These are phyloP conservation scores for Fundulus diaphanus DNA, from an alignment of 2,797 vertebrate genomes.

Conservation along the genomic window DNA sequence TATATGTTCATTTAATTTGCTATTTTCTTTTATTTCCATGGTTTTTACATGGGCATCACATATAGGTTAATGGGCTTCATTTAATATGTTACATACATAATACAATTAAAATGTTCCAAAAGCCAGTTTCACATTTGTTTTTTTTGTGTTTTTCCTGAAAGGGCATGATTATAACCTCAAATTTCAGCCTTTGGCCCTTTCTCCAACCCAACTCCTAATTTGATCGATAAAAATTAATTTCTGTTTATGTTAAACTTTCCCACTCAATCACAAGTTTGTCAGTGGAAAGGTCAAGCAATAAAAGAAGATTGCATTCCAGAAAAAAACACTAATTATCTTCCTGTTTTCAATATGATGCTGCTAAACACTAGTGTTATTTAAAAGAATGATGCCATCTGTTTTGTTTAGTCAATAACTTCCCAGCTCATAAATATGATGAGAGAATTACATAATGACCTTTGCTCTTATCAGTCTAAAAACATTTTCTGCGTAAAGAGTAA, in stretches of 20 bases:
- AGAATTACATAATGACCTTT: slow-evolving; percentile 84
- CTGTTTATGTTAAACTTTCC: slow-evolving; percentile 66
- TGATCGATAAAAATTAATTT: slow-evolving; percentile 80
- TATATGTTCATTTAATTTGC: too few species aligned
- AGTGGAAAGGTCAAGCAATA: slow-evolving; percentile 80
- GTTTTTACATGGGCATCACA: too few species aligned
- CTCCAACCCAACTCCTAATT: slow-evolving; percentile 55
- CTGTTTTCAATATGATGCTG: slow-evolving; percentile 53
- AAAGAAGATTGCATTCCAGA: slow-evolving; percentile 61
- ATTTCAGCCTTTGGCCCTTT: slow-evolving; percentile 35
- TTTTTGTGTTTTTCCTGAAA: background rate
- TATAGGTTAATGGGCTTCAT: too few species aligned
- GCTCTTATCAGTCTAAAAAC: slow-evolving; percentile 72
- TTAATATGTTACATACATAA: too few species aligned
- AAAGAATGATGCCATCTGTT: slow-evolving; percentile 65
- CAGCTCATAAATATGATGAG: slow-evolving; percentile 66
- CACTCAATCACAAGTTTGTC: slow-evolving; percentile 74
- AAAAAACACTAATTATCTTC: slow-evolving; percentile 64
- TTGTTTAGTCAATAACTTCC: slow-evolving; percentile 76
- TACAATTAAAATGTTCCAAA: too few species aligned
- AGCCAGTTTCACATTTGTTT: background rate
- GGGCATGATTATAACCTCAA: slow-evolving; percentile 9
- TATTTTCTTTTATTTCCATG: too few species aligned
- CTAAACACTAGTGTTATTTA: slow-evolving; percentile 42
- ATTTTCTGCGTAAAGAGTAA: slow-evolving; percentile 56